A percentile compares a stretch with the other conserved stretches of the same genome.
Conservation (phyloP, 2,888 invertebrate genomes). For the Brenthis ino region DNA sequence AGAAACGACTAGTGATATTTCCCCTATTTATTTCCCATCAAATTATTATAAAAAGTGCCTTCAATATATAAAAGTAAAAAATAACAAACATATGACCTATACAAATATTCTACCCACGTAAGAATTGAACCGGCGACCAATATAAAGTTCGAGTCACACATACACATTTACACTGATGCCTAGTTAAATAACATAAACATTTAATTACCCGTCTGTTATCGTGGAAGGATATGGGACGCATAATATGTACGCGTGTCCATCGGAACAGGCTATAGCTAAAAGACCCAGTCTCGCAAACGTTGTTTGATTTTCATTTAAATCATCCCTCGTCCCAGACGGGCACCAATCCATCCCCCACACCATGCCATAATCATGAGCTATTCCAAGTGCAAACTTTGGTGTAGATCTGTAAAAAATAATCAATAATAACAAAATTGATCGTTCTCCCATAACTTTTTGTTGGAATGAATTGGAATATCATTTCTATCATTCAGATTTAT, state of each 20-base stretch:
- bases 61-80: no score
- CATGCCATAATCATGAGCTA: conserved; percentile 85
- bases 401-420: conserved; percentile 45
- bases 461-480: no score
- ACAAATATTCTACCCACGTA: no score
- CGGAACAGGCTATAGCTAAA: conserved; percentile 86
- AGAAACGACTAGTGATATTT: no score
- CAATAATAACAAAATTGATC: not conserved
- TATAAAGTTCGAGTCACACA: no score
- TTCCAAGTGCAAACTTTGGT: conserved; percentile 76
- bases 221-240: conserved; percentile 77
- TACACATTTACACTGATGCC: no score
- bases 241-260: conserved; percentile 84
- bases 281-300: conserved; percentile 82
- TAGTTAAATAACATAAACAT: not conserved
- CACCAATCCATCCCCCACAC: conserved; percentile 90
- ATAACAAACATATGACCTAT: no score
- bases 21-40: no score
- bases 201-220: conserved; percentile 53
- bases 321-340: conserved; percentile 86
- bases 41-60: no score
- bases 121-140: no score
- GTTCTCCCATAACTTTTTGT: not conserved
- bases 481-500: no score
- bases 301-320: conserved; percentile 25